Percentiles rank a stretch among this genome's conserved stretches.
phyloP scores from a whole-genome alignment of 2,888 invertebrate genomes.

The Meliscaeva auricollis region DNA sequence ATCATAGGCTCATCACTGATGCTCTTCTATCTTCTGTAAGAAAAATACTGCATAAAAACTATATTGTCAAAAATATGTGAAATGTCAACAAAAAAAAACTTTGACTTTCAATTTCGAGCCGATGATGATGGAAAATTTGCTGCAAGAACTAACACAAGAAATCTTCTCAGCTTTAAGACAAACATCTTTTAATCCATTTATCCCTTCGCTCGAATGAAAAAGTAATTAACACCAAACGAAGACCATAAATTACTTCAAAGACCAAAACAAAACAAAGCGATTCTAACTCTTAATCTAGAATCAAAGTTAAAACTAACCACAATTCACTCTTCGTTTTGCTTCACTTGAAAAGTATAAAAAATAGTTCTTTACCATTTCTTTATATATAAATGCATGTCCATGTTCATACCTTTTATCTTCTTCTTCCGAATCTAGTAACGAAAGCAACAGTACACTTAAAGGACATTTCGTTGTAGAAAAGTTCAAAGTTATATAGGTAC shows the following conservation, averaged over 20 bases:
- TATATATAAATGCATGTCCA: neutral
- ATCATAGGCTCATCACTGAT: no score
- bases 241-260: neutral
- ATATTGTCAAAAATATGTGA: no score
- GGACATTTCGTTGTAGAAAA: constrained; percentile 10
- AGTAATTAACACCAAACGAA: neutral
- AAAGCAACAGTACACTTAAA: constrained; percentile 6
- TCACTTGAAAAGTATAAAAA: neutral
- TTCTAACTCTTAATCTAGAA: neutral
- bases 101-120: no score
- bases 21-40: no score
- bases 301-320: constrained; percentile 2
- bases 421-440: neutral
- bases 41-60: no score
- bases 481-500: neutral
- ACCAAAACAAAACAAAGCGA: neutral
- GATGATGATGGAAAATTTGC: no score
- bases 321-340: neutral
- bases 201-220: neutral
- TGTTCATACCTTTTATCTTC: neutral
- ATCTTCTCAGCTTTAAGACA: no score
- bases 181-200: neutral
- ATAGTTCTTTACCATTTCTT: neutral
- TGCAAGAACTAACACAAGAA: no score
- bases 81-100: no score